Evolutionary conservation across 23 tunicate species (phyloP).

Genomic region (Diplosoma virens): DNA sequence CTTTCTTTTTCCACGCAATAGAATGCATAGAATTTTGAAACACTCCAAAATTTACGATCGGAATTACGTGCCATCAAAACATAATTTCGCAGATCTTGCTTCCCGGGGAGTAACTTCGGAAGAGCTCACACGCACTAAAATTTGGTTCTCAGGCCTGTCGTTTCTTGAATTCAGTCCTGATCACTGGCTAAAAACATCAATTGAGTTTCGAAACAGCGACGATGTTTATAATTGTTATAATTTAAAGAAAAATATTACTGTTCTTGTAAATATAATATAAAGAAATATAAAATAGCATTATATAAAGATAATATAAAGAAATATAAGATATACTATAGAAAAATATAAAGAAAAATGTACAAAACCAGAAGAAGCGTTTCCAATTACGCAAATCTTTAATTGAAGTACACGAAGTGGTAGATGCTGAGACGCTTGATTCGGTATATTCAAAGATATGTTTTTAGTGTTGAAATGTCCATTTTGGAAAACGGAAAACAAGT

Average conservation of each 20-base stretch:
- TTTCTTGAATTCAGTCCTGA: neutral
- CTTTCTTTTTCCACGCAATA: neutral
- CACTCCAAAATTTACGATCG: neutral
- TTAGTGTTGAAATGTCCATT: too few species aligned
- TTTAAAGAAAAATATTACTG: neutral
- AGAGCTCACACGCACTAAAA: neutral
- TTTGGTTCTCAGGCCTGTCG: neutral
- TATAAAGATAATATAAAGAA: too few species aligned
- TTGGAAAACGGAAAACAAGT: neutral
- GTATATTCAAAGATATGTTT: too few species aligned
- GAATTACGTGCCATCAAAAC: too few species aligned
- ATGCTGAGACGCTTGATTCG: too few species aligned
- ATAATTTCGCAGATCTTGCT: neutral
- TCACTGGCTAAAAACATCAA: neutral
- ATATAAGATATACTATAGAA: too few species aligned
- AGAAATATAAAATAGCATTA: too few species aligned
- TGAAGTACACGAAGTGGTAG: neutral
- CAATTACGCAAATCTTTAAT: neutral
- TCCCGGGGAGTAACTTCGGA: neutral
- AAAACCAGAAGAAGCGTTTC: neutral
- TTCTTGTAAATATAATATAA: too few species aligned
- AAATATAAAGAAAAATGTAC: too few species aligned
- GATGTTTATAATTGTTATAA: neutral
- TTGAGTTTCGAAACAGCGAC: neutral
- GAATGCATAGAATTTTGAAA: neutral